A percentile compares a stretch with the other conserved stretches of the same genome.
These are phyloP conservation scores for Desmophyllum pertusum DNA, from an alignment of 92 coral and sea anemone genomes.

Conservation along the genomic window DNA sequence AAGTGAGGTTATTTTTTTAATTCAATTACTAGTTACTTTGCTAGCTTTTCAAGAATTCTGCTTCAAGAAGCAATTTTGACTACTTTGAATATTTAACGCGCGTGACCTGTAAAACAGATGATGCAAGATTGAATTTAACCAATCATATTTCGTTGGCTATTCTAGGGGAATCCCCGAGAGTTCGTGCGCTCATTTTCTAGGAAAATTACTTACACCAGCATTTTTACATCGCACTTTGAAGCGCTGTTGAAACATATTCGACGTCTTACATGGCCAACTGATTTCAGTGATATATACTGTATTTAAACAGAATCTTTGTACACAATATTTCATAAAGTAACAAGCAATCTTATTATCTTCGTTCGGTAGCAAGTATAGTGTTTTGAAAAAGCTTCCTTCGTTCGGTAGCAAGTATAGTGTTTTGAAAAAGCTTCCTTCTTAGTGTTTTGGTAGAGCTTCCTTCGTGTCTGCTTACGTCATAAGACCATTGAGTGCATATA, in stretches of 20 bases:
- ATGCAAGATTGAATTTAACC: not conserved
- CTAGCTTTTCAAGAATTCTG: too few relatives aligned
- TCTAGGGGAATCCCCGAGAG: conserved; percentile 19
- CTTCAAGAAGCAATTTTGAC: too few relatives aligned
- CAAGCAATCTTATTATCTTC: not conserved
- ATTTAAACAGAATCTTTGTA: not conserved
- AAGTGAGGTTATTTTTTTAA: too few relatives aligned
- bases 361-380: not conserved
- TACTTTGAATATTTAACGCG: too few relatives aligned
- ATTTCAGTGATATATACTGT: not conserved
- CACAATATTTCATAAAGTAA: not conserved
- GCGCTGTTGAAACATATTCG: not conserved
- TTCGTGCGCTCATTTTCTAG: not conserved
- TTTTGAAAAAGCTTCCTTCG: not conserved
- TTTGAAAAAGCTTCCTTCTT: not conserved
- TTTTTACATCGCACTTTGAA: not conserved
- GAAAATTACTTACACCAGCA: not conserved
- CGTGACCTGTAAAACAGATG: not conserved
- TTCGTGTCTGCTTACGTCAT: not conserved
- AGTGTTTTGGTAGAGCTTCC: too few relatives aligned
- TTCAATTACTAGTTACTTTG: not conserved
- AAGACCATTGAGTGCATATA: not conserved
- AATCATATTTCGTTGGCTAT: not conserved
- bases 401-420: not conserved
- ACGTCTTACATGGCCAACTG: not conserved